Conservation (phyloP, 2,888 invertebrate genomes). For the Eledona agricola region DNA sequence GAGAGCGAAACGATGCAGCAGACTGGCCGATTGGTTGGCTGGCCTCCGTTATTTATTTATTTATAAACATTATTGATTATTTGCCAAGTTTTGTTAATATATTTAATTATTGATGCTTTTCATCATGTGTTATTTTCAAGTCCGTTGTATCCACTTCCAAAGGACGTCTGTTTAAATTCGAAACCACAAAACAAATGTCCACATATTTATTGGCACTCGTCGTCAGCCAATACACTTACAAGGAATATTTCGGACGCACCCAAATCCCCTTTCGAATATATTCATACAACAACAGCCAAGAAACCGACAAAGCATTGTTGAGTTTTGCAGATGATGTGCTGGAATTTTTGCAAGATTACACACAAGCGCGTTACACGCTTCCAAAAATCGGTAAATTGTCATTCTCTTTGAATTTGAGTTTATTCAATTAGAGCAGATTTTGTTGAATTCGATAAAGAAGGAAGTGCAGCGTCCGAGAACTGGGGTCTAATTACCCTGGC, state of each 20-base stretch:
- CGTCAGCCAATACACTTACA: constrained; percentile 43
- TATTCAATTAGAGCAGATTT: constrained; percentile 45
- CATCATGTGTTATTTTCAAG: no score
- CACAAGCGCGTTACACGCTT: constrained; percentile 46
- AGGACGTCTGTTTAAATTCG: constrained; percentile 46
- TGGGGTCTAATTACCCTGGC: constrained; percentile 52
- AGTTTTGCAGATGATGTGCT: constrained; percentile 41
- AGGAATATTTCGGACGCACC: background rate
- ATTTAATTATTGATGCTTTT: no score
- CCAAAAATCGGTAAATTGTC: constrained; percentile 49
- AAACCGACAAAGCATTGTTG: constrained; percentile 15
- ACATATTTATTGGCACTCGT: constrained; percentile 49
- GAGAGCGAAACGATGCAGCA: no score
- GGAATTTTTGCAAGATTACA: constrained; percentile 47
- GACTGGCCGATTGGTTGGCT: no score
- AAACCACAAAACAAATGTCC: constrained; percentile 47
- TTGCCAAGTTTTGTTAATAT: no score
- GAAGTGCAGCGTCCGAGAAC: constrained; percentile 49
- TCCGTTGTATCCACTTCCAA: no score
- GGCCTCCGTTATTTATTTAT: no score
- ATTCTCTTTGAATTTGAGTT: constrained; percentile 2
- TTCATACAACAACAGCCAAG: background rate
- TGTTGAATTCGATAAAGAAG: constrained; percentile 47
- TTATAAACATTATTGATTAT: no score
- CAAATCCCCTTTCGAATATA: constrained; percentile 5